Evolutionary conservation across 2,888 invertebrate genomes (phyloP).

Genomic region (Hecatera dysodea): DNA sequence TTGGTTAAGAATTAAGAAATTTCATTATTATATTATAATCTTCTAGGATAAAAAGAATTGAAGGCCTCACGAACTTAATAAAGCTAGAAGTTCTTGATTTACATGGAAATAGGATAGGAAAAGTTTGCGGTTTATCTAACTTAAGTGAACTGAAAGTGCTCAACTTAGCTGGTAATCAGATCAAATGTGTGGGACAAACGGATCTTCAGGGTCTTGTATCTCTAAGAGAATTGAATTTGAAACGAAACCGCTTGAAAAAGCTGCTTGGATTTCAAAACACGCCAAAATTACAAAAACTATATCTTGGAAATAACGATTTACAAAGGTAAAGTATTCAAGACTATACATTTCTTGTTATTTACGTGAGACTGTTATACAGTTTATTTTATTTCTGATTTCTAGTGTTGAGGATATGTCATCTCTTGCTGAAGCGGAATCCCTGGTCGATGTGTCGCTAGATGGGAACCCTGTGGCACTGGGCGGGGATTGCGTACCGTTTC

Average conservation of each 20-base stretch:
- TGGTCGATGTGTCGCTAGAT: conserved; percentile 96
- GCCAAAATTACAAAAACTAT: conserved; percentile 94
- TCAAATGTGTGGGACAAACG: conserved; percentile 93
- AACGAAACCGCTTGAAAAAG: conserved; percentile 95
- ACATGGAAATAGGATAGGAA: conserved; percentile 97
- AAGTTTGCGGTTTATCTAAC: conserved; percentile 93
- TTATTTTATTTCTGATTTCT: conserved; percentile 61
- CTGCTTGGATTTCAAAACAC: conserved; percentile 95
- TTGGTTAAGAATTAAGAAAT: too few species aligned
- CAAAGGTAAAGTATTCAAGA: conserved; percentile 83
- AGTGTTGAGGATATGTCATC: conserved; percentile 97
- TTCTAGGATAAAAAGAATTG: conserved; percentile 94
- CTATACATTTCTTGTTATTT: not conserved
- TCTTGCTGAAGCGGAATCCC: conserved; percentile 94
- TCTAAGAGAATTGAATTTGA: conserved; percentile 96
- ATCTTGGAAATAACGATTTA: conserved; percentile 95
- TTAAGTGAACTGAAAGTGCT: conserved; percentile 96
- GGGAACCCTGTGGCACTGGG: conserved; percentile 95
- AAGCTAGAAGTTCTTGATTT: conserved; percentile 97
- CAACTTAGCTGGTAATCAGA: conserved; percentile 98
- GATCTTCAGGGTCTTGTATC: conserved; percentile 95
- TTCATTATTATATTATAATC: conserved; percentile 8
- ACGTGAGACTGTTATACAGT: not conserved
- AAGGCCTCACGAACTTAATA: conserved; percentile 93
- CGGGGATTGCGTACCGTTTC: conserved; percentile 95